phyloP scores from a whole-genome alignment of 2,888 invertebrate genomes.

The Hecatera dysodea region DNA sequence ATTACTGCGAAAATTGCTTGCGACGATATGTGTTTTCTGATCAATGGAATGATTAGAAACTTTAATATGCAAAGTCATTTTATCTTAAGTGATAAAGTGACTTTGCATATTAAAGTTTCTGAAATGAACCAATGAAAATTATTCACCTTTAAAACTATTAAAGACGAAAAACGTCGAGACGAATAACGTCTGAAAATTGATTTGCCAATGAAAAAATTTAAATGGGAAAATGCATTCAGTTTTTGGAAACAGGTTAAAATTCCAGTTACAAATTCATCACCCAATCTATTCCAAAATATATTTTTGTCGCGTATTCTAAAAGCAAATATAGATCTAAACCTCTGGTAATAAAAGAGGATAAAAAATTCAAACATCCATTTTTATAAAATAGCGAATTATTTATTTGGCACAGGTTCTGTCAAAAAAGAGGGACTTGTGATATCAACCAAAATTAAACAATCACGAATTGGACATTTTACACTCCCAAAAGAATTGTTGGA shows the following conservation, averaged over 20 bases:
- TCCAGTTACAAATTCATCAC: conserved; percentile 32
- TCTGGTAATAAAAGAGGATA: conserved; percentile 42
- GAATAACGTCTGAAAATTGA: too few species aligned
- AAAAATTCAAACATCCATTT: conserved; percentile 44
- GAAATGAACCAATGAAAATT: conserved; percentile 1
- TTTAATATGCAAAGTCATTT: conserved; percentile 14
- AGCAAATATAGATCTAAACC: conserved; percentile 49
- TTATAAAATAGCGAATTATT: conserved; percentile 37
- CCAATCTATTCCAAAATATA: conserved; percentile 39
- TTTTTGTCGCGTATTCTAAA: conserved; percentile 50
- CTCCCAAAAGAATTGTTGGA: conserved; percentile 66
- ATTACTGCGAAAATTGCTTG: conserved; percentile 29
- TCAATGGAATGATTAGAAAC: conserved; percentile 6
- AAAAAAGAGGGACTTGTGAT: conserved; percentile 43
- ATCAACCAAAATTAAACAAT: conserved; percentile 59
- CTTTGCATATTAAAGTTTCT: too few species aligned
- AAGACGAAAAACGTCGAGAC: too few species aligned
- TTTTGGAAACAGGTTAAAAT: neutral
- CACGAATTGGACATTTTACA: conserved; percentile 53
- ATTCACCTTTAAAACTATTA: conserved; percentile 7
- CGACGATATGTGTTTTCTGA: conserved; percentile 16
- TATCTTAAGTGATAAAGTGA: too few species aligned
- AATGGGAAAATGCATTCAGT: neutral
- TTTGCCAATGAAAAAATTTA: neutral
- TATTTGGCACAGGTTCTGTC: conserved; percentile 17